Evolutionary conservation across 2,888 invertebrate genomes (phyloP), one percentile per base, ranked within the genome.

Genomic region (Synergus japonicus): DNA sequence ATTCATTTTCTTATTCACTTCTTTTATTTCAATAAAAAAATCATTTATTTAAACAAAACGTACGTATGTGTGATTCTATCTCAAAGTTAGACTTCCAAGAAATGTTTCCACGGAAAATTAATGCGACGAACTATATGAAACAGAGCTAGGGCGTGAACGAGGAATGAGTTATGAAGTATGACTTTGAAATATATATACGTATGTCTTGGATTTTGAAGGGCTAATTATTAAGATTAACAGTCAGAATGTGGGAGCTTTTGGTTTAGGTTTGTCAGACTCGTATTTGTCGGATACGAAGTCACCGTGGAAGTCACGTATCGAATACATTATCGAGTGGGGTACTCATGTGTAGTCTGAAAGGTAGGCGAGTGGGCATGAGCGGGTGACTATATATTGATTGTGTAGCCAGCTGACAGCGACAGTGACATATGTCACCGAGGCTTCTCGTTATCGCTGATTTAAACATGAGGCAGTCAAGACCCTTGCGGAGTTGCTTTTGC

Each of bases 361-460:
- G 87, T 87, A 85, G 84, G 86, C 86, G 84, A 86, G 86, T 85
- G 43, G 43, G 43, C 66, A 65, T 41, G 15, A 65, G 43, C 66
- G 86, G 85, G 83, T 83, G 88, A 90, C 89, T 29, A 29, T 90
- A 89, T 91, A 92, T 92, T 92, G 92, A 92, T 92, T 92, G 91
- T 90, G 91, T 91, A 91, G 92, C 91, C 90, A 90, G 91, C 91
- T 92, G 92, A 91, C 91, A 92, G 91, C 90, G 92, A 92, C 92
- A 91, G 91, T 92, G 92, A 92, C 92, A 92, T 91, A 91, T 92
- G 92, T 92, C 92, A 91, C 90, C 89, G 90, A 88, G 90, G 91
- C 91, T 91, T 91, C 91, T 92, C 91, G 92, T 92, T 92, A 92
- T 92, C 92, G 92, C 91, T 91, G 92, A 92, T 92, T 92, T 92